Evolutionary conservation across 1,140 invertebrate genomes (phyloP).

Genomic region (Bilobella aurantiaca): DNA sequence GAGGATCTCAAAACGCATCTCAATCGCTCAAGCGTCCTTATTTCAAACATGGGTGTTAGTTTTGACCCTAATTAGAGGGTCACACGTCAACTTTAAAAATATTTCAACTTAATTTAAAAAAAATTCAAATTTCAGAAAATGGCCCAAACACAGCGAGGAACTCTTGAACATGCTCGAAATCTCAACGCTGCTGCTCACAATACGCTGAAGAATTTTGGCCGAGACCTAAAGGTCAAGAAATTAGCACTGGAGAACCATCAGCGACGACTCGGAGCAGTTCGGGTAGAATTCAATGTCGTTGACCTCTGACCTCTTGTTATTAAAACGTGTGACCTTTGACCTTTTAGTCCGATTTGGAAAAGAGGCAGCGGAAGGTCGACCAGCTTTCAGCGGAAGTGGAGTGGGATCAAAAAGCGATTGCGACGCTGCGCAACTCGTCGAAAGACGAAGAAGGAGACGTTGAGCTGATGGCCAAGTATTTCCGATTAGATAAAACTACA

Average conservation of each 20-base stretch:
- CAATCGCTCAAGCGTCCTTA: background rate
- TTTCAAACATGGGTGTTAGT: background rate
- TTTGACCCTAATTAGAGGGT: too few species aligned
- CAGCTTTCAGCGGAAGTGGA: constrained; percentile 16
- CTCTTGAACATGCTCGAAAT: background rate
- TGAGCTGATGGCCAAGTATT: constrained; percentile 16
- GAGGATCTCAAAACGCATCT: too few species aligned
- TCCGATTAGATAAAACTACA: constrained; percentile 16
- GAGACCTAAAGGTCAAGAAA: background rate
- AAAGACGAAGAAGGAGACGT: constrained; percentile 24
- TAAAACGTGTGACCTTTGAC: too few species aligned
- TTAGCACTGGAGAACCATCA: background rate
- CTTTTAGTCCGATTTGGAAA: constrained; percentile 13
- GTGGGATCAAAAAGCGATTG: constrained; percentile 24
- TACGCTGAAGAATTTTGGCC: background rate
- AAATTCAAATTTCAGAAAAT: constrained; percentile 8
- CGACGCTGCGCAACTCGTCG: constrained; percentile 5
- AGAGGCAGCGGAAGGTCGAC: constrained; percentile 10
- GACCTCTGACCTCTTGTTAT: background rate
- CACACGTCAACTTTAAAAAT: too few species aligned
- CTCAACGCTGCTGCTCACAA: background rate
- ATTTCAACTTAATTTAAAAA: too few species aligned
- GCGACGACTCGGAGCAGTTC: background rate
- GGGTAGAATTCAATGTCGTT: background rate
- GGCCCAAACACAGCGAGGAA: background rate